Evolutionary conservation across 2,797 vertebrate genomes (phyloP), one percentile per base, ranked within the genome.

Genomic region (Chloroceryle inda): DNA sequence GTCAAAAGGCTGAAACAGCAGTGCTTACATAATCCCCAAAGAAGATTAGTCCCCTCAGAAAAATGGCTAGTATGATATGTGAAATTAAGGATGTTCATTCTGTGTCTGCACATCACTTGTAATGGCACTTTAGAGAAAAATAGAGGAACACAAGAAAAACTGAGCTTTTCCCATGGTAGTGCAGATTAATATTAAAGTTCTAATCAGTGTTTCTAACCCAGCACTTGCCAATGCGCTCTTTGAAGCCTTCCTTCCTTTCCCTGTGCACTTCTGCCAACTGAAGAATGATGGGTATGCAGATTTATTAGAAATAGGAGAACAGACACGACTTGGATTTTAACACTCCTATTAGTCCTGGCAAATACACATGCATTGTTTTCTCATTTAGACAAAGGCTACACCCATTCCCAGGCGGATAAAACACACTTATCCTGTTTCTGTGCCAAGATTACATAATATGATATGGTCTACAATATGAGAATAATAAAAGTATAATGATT

Each of bases 31-130:
- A 95, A 96, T 95, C 85, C 87, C 79, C 76, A 81, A 96, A 92
- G 89, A 94, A 62, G 85, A 94, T 95, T 94, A 96, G 50, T 94
- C 66, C 69, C 38, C 73, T 86, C 66, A 86, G 69, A 88, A 85
- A 92, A 92, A 84, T 63, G 82, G 72, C 76, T 91, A 91, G 53
- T 68, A 95, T 26, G 73, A 92, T 79, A 94, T 58, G 56, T 89
- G 91, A 96, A 96, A 97, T 95, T 94, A 96, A 96, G 66, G 83
- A 86, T 94, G 94, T 88, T 96, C 47, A 82, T 92, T 94, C 49
- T 84, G 42, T 84, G 91, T 69, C 92, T 76, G 82, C 84, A 76
- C 59, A 91, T 84, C 85, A 69, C 64, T 95, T 78, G 62, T 58
- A 96, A 91, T 49, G 44, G 82, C 85, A 91, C 62, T 78, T 88